Evolutionary conservation across 2,888 invertebrate species (phyloP).

Genomic region (Drosophila ustulata): DNA sequence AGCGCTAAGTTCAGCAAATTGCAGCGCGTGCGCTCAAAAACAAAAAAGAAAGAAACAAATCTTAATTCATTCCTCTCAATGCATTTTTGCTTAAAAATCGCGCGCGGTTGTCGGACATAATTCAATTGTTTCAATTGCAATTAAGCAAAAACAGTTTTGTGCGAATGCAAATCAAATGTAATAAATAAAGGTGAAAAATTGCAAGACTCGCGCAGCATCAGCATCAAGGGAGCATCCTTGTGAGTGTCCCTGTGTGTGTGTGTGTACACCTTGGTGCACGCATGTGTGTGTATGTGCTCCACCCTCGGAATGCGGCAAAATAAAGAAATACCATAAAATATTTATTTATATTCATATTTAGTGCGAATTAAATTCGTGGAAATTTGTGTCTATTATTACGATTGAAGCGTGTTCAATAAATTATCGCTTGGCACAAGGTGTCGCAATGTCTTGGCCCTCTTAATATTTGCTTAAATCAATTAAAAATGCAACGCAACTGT

Average conservation of each 20-base stretch:
- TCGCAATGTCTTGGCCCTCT: conserved; percentile 4
- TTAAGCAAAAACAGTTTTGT: not conserved
- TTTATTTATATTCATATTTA: conserved; percentile 28
- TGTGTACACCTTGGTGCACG: conserved; percentile 10
- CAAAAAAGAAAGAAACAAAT: conserved; percentile 23
- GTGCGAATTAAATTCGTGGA: conserved; percentile 34
- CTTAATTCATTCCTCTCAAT: conserved; percentile 13
- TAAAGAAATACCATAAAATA: conserved; percentile 17
- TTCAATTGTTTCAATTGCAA: conserved; percentile 15
- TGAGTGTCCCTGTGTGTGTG: conserved; percentile 35
- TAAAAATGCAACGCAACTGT: conserved; percentile 22
- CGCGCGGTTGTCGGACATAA: conserved; percentile 25
- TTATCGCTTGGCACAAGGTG: conserved; percentile 9
- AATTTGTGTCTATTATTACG: conserved; percentile 5
- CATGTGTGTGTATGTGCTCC: conserved; percentile 42
- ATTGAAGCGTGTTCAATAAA: conserved; percentile 14
- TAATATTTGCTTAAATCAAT: conserved; percentile 29
- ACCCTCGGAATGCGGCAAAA: conserved; percentile 41
- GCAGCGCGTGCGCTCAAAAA: conserved; percentile 43
- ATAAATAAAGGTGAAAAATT: conserved; percentile 18
- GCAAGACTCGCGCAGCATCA: conserved; percentile 55
- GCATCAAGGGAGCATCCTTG: conserved; percentile 66
- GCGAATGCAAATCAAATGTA: not conserved
- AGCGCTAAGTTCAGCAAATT: not conserved
- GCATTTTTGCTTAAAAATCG: conserved; percentile 22